Evolutionary conservation across 2,113 vertebrate species (phyloP), one percentile per base, ranked within the genome.

Genomic region (Oceanites oceanicus): DNA sequence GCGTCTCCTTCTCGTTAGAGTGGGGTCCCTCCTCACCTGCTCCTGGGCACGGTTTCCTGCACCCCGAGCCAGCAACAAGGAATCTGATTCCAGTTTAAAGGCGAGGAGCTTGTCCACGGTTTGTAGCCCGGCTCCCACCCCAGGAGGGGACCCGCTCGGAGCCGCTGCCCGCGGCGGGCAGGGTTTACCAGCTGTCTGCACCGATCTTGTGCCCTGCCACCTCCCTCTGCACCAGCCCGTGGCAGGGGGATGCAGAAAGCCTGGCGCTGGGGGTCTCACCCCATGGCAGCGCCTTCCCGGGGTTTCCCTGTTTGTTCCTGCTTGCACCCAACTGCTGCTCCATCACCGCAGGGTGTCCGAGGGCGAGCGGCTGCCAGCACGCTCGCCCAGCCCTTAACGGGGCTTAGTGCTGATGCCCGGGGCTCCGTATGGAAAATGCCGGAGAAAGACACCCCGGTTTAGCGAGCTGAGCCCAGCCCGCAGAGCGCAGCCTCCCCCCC

Each of bases 21-120:
- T 79, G 93, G 90, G 96, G 86, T 92, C 88, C 92, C 67, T 95
- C 88, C 90, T 97, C 95, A 96, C 96, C 96, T 97, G 96, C 93
- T 97, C 93, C 94, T 70, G 82, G 96, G 82, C 90, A 91, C 3
- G 0, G 82, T 44, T 95, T 32, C 71, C 90, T 94, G 92, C 90
- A 22, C 94, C 96, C 71, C 15, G 85, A 76, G 96, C 93, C 96
- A 96, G 93, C 88, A 83, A 6, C 0, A 6, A 90, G 96, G 81
- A 97, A 96, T 96, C 95, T 73, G 93, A 94, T 82, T 92, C 96
- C 92, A 19, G 88, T 93, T 91, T 92, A 42, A 95, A 96, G 87
- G 58, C 66, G 1, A 78, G 89, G 89, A 89, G 76, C 76, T 94
- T 19, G 81, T 91, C 90, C 92, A 78, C 29, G 63, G 34, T 90